A percentile compares a stretch with the other conserved stretches of the same genome.
These are phyloP conservation scores for Diphyllodes magnificus DNA, from an alignment of 2,113 vertebrate species.

Conservation along the genomic window DNA sequence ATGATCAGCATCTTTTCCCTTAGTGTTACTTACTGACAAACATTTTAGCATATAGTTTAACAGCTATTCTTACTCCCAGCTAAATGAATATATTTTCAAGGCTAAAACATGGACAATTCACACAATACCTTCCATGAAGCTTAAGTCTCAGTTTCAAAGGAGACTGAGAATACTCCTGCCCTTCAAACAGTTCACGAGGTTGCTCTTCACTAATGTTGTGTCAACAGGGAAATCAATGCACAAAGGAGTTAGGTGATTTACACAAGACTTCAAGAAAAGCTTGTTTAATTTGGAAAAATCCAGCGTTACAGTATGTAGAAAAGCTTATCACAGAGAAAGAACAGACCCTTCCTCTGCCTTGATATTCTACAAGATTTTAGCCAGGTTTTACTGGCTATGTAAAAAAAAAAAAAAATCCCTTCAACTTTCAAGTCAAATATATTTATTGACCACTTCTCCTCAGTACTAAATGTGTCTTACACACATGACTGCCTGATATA, in stretches of 20 bases:
- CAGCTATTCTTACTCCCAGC: neutral
- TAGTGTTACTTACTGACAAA: neutral
- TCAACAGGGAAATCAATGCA: rapidly evolving
- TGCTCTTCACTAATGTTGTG: neutral
- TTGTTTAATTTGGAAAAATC: neutral
- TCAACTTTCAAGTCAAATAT: neutral
- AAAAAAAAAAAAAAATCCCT: neutral
- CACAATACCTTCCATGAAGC: neutral
- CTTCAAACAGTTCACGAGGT: neutral
- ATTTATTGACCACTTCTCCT: neutral
- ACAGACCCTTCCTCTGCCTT: neutral
- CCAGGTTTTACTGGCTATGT: neutral
- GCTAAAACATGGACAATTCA: neutral
- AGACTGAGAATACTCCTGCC: neutral
- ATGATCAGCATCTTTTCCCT: neutral
- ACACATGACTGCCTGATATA: neutral
- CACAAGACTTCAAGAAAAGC: neutral
- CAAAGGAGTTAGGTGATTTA: neutral
- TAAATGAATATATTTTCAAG: neutral
- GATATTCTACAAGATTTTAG: neutral
- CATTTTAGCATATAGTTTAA: neutral
- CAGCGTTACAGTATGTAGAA: neutral
- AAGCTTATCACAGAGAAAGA: neutral
- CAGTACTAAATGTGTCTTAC: neutral
- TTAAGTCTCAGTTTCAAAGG: neutral